Base-by-base conservation (phyloP, 2,797 vertebrate genomes). In the Allobates femoralis region DNA sequence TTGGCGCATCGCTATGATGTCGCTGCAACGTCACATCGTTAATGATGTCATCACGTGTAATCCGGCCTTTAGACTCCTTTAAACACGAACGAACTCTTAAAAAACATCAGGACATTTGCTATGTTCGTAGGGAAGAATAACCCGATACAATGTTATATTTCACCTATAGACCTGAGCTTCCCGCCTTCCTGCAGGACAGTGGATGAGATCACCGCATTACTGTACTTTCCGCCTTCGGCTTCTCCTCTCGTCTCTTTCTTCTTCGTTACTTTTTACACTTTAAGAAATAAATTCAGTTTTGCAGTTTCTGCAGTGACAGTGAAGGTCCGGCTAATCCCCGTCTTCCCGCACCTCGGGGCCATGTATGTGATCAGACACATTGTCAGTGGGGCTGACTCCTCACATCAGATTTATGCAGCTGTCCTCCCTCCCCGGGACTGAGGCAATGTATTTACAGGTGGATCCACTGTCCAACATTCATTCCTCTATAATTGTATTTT, bases 301-400 rank as follows among this genome's bases (percentile, higher is more conserved):
- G 62, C 21, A 56, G 32, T 79, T n/a, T 53, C 10, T 32, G 58
- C 74, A 32, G 75, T 79, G 83, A 77, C 75, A 69, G 50, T 50
- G 76, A 74, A 51, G 58, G 53, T 71, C 64, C 78, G 32, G 34
- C 28, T 79, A 79, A 80, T 51, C 67, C 56, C 51, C 3, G 12
- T 85, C 78, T 41, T 15, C 26, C 34, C 56, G 15, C 34, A 26
- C 79, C 85, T 82, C n/a, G 30, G 46, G 85, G 79, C 85, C 19
- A 77, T 76, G 85, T 23, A 82, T 82, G 77, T 82, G 58, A 81
- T 82, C 85, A 77, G 79, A 81, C 1, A 34, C n/a, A 18, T 34
- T 85, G 78, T 75, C 87, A 88, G 85, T 89, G 86, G 15, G 85
- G 78, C 83, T 90, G 89, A 90, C 53, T 88, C 84, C 85, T 90